Base-by-base conservation (phyloP, 2,888 invertebrate species). In the Serripes groenlandicus region DNA sequence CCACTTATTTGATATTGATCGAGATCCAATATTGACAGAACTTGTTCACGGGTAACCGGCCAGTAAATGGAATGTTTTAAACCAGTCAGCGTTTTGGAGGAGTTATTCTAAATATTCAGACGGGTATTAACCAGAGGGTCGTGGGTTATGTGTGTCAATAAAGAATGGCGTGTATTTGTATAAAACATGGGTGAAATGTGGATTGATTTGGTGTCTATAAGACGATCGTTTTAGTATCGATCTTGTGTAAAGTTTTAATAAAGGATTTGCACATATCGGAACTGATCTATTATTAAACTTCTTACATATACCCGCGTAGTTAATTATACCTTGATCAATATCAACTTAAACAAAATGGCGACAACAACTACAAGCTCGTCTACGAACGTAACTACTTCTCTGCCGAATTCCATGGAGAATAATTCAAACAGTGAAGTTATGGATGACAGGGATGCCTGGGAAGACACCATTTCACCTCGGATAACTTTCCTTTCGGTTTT, bases 401-500 rank as follows among this genome's bases (percentile, higher is more conserved):
- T 32, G 26, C 15, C 58, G 68, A 66, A 49, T 28, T 71, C 72
- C 23, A 2, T 11, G 21, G 49, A 49, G 23, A 74, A 75, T 30
- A 60, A 32, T 23, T 71, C 76, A 15, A 32, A n/a, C 60, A 54
- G 34, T 23, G 60, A 76, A 28, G 42, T 49, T 52, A 56, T 34
- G 21, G 78, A 75, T 1, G 62, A 64, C 7, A 35, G 75, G 11
- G 75, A 78, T 37, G 54, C 54, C 15, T 78, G 86, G 77, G 77
- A 83, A 30, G 60, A 75, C 21, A 66, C 83, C 2, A 74, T 86
- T 4, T 42, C 81, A 0, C 82, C 90, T 0, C 83, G 88, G 26
- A 79, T 88, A 7, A 86, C 84, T 26, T 91, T 92, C 74, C 88
- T 93, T 5, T 75, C 90, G 1, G 52, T 91, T 28, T 92, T 93